Percentiles rank a stretch among this genome's conserved stretches.
These are phyloP conservation scores for Sprattus sprattus DNA, from an alignment of 2,113 vertebrate genomes.

Conservation along the genomic window DNA sequence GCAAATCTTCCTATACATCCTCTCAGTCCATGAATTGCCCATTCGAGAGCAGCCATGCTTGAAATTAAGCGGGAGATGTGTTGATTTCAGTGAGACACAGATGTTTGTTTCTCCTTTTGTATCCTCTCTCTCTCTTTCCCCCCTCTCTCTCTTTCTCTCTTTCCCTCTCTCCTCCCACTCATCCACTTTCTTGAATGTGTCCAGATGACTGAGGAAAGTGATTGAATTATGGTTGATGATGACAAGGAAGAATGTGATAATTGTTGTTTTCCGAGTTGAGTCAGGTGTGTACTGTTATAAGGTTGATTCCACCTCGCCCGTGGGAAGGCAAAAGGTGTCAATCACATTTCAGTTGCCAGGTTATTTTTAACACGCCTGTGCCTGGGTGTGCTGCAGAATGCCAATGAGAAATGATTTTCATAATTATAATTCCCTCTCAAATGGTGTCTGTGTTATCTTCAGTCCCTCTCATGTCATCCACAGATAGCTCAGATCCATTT, in stretches of 20 bases:
- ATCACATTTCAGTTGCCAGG: background rate
- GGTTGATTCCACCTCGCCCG: background rate
- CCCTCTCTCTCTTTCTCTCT: background rate
- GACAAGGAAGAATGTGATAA: constrained; percentile 11
- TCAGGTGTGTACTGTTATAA: background rate
- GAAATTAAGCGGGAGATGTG: constrained; percentile 46
- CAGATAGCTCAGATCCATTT: too few relatives aligned
- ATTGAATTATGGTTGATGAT: constrained; percentile 17
- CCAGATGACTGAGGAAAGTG: background rate
- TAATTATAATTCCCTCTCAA: background rate
- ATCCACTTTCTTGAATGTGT: background rate
- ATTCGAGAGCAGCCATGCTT: constrained; percentile 37
- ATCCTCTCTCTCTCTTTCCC: background rate
- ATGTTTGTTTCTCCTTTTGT: constrained; percentile 37
- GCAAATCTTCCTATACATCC: background rate
- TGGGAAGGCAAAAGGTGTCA: background rate
- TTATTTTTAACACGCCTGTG: background rate
- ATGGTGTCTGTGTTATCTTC: background rate
- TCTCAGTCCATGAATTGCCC: background rate
- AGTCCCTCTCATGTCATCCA: too few relatives aligned
- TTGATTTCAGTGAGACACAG: constrained; percentile 58
- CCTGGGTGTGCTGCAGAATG: background rate
- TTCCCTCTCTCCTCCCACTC: background rate
- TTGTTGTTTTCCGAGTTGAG: constrained; percentile 8
- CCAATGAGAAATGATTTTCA: background rate